Percentiles rank a stretch among this genome's conserved stretches.
phyloP scores from a whole-genome alignment of 2,113 vertebrate genomes.

The Xyrauchen texanus region DNA sequence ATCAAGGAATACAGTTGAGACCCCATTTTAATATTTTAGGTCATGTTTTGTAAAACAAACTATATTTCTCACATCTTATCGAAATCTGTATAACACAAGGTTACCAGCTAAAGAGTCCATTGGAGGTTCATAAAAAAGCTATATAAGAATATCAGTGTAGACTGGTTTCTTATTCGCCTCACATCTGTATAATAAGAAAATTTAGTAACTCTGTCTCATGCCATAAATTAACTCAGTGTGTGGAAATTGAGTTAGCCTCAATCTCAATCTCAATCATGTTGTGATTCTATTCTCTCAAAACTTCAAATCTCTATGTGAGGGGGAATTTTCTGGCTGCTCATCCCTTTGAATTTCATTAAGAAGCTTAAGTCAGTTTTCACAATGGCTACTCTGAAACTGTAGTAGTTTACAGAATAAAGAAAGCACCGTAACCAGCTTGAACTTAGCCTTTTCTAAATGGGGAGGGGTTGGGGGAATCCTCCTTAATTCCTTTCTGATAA shows the following conservation, averaged over 20 bases:
- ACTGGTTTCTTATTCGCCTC: slow-evolving; percentile 30
- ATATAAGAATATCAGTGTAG: slow-evolving; percentile 12
- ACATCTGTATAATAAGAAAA: slow-evolving; percentile 30
- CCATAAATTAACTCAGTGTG: slow-evolving; percentile 24
- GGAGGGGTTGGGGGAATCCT: slow-evolving; percentile 42
- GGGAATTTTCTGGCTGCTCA: slow-evolving; percentile 20
- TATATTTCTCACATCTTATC: background rate
- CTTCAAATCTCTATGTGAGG: slow-evolving; percentile 3
- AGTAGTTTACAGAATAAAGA: slow-evolving; percentile 46
- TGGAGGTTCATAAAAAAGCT: slow-evolving; percentile 17
- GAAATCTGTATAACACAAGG: background rate
- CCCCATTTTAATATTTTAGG: background rate
- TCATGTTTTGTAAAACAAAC: background rate
- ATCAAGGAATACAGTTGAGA: background rate
- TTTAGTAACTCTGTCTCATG: slow-evolving; percentile 24
- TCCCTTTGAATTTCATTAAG: slow-evolving; percentile 48
- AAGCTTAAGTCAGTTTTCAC: slow-evolving; percentile 46
- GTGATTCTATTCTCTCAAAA: slow-evolving; percentile 18
- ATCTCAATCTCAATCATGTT: slow-evolving; percentile 29
- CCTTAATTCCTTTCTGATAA: slow-evolving; percentile 51
- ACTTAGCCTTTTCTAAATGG: slow-evolving; percentile 45
- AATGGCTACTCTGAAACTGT: slow-evolving; percentile 35
- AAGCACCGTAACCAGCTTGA: slow-evolving; percentile 38
- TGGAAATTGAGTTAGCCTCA: slow-evolving; percentile 33
- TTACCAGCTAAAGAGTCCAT: slow-evolving; percentile 2